Percentiles rank a stretch among this genome's conserved stretches.
Evolutionary conservation across 2,797 vertebrate species (phyloP).

Genomic region (Notolabrus celidotus): DNA sequence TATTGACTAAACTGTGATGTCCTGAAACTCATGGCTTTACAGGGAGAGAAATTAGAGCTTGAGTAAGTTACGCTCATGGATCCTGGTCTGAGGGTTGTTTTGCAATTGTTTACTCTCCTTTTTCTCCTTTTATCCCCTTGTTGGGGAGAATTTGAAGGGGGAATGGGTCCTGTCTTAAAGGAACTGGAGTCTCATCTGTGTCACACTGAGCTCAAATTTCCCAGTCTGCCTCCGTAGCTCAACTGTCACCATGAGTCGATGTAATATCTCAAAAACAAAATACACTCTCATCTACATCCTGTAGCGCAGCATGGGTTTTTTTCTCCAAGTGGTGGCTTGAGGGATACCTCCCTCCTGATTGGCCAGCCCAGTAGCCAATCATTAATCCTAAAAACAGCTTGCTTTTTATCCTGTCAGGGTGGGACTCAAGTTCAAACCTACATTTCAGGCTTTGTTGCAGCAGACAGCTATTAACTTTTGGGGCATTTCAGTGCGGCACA

Average conservation of each 20-base stretch:
- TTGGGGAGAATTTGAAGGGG: slow-evolving; percentile 6
- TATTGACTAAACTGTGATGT: slow-evolving; percentile 58
- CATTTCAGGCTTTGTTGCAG: too few relatives aligned
- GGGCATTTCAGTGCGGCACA: too few relatives aligned
- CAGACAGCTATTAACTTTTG: too few relatives aligned
- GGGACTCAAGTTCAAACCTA: too few relatives aligned
- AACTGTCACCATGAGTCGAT: slow-evolving; percentile 29
- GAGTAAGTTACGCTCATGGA: slow-evolving; percentile 38
- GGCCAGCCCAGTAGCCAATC: too few relatives aligned
- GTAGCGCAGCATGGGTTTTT: too few relatives aligned
- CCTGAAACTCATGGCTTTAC: slow-evolving; percentile 43
- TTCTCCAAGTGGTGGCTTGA: too few relatives aligned
- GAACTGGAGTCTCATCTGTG: slow-evolving; percentile 21
- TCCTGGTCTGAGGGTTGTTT: slow-evolving; percentile 2
- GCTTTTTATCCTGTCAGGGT: too few relatives aligned
- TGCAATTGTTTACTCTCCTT: not conserved
- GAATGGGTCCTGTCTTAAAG: slow-evolving; percentile 28
- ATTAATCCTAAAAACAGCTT: too few relatives aligned
- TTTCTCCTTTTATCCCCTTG: not conserved
- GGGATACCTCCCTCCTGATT: too few relatives aligned
- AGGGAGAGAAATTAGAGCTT: slow-evolving; percentile 61
- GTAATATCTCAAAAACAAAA: not conserved
- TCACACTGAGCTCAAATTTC: not conserved
- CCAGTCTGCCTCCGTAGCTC: slow-evolving; percentile 16
- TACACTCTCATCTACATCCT: too few relatives aligned